Evolutionary conservation across 2,888 invertebrate genomes (phyloP).

Genomic region (Ashinkailepas kermadecensis): DNA sequence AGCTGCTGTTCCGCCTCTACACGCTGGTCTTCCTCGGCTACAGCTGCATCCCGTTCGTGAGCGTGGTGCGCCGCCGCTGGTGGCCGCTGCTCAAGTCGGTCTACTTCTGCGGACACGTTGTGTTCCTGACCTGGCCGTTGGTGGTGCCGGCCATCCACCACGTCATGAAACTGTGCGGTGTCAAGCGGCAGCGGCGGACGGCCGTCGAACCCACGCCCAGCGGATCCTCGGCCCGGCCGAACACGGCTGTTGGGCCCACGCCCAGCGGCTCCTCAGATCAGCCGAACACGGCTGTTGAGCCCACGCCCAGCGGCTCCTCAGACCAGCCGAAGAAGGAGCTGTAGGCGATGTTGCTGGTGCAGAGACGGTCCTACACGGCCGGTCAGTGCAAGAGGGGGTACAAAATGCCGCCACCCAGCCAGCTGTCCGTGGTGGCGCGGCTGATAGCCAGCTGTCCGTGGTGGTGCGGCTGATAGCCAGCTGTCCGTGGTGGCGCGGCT

Average conservation of each 20-base stretch:
- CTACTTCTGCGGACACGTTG: slow-evolving; percentile 33
- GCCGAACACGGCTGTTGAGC: not conserved
- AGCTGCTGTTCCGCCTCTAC: slow-evolving; percentile 32
- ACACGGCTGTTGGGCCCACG: not conserved
- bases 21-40: slow-evolving; percentile 34
- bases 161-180: not conserved
- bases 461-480: not conserved
- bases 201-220: not conserved
- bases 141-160: slow-evolving; percentile 25
- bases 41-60: slow-evolving; percentile 33
- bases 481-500: not conserved
- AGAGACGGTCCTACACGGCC: not conserved
- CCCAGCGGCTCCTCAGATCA: no score
- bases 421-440: no score
- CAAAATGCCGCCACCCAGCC: no score
- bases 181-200: not conserved
- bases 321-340: no score
- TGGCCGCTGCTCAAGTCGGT: slow-evolving; percentile 32
- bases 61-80: slow-evolving; percentile 33
- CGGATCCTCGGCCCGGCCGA: not conserved
- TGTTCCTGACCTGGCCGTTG: slow-evolving; percentile 33
- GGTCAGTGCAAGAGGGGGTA: not conserved
- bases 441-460: not conserved
- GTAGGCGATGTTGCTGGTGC: not conserved
- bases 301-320: no score